Conservation (phyloP, 2,113 vertebrate genomes). For the Pituophis catenifer region DNA sequence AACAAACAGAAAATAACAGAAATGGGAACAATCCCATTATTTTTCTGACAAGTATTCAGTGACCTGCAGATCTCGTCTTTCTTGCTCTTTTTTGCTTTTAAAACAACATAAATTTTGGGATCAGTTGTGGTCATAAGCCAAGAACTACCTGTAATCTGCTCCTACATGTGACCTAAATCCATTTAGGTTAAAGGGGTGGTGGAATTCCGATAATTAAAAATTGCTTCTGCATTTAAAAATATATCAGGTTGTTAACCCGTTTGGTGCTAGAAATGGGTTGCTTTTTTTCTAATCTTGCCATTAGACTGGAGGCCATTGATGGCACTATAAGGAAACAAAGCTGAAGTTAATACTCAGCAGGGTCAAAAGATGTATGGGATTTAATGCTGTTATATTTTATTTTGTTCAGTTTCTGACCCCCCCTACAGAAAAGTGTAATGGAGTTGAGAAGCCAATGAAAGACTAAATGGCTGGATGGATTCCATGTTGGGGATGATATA, state of each 20-base stretch:
- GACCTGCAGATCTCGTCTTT: not conserved
- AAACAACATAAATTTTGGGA: not conserved
- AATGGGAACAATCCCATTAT: too few species aligned
- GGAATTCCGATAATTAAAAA: not conserved
- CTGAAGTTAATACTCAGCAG: not conserved
- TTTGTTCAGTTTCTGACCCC: not conserved
- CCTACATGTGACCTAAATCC: not conserved
- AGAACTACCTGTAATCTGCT: not conserved
- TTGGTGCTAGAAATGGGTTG: not conserved
- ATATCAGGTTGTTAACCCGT: not conserved
- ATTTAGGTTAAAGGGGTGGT: not conserved
- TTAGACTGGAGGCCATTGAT: not conserved
- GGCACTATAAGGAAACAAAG: not conserved
- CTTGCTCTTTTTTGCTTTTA: not conserved
- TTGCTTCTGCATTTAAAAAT: not conserved
- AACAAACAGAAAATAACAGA: too few species aligned
- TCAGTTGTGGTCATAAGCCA: too few species aligned
- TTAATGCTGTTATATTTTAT: not conserved
- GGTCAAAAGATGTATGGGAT: not conserved
- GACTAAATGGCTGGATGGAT: conserved; percentile 18
- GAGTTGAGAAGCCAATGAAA: conserved; percentile 17
- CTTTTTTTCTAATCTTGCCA: not conserved
- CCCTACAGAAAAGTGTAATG: conserved; percentile 16
- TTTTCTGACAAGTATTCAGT: too few species aligned
- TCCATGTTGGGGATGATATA: conserved; percentile 25